These are phyloP conservation scores for Coenobita brevimanus DNA, from an alignment of 1,140 invertebrate genomes.

Conservation along the genomic window DNA sequence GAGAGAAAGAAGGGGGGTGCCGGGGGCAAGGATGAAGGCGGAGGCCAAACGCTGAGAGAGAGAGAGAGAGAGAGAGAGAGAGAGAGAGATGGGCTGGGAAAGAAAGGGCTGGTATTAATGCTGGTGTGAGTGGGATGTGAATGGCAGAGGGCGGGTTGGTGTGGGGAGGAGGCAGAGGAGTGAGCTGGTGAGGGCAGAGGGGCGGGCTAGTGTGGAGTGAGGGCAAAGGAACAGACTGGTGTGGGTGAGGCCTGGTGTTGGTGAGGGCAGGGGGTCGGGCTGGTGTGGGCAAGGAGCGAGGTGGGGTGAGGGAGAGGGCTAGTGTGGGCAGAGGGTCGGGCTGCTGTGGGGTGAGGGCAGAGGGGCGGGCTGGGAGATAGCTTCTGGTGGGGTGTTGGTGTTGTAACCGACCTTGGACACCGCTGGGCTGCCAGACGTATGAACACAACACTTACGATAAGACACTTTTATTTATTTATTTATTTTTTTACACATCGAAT, in stretches of 20 bases:
- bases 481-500: no score
- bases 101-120: not conserved
- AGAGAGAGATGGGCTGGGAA: not conserved
- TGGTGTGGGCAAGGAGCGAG: no score
- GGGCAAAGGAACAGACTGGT: not conserved
- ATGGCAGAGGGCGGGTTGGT: not conserved
- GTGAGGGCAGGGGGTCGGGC: no score
- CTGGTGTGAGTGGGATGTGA: not conserved
- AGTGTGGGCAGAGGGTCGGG: not conserved
- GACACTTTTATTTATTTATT: no score
- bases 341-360: not conserved
- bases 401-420: slow-evolving; percentile 47
- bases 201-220: not conserved
- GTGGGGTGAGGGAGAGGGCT: no score
- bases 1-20: not conserved
- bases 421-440: slow-evolving; percentile 24
- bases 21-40: not conserved
- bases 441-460: no score
- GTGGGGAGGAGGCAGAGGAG: not conserved
- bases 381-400: not conserved
- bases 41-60: not conserved
- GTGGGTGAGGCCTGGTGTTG: no score
- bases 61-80: not conserved
- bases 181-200: no score
- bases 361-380: not conserved